phyloP scores from a whole-genome alignment of 2,113 vertebrate species.

The Numida meleagris region DNA sequence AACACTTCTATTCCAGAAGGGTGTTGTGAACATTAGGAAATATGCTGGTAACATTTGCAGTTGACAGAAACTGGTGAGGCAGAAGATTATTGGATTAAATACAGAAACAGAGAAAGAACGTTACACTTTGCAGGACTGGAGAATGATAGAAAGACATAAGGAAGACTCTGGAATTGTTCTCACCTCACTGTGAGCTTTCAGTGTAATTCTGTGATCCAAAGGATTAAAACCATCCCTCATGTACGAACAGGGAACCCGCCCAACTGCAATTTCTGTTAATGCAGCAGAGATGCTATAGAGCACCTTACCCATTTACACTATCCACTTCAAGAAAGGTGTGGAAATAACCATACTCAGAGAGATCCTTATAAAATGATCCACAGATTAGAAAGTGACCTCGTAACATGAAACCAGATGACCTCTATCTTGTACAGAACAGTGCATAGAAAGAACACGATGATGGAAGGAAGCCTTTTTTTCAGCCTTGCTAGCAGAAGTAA shows the following conservation, averaged over 20 bases:
- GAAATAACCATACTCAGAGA: background rate
- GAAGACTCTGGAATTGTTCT: background rate
- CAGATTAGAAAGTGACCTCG: background rate
- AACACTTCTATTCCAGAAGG: background rate
- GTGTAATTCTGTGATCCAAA: background rate
- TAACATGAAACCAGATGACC: background rate
- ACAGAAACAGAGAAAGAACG: background rate
- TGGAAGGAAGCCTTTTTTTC: background rate
- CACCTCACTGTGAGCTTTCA: background rate
- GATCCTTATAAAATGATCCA: background rate
- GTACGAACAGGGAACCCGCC: background rate
- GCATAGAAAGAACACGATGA: background rate
- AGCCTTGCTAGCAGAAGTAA: background rate
- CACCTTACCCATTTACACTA: background rate
- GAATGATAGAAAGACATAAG: background rate
- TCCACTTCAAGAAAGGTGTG: background rate
- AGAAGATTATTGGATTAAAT: background rate
- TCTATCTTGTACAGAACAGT: background rate
- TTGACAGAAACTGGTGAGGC: background rate
- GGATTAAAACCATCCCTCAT: background rate
- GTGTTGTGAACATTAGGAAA: background rate
- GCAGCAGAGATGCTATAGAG: background rate
- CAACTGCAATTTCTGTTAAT: background rate
- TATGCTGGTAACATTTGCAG: background rate
- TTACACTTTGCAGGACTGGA: background rate